Evolutionary conservation across 2,888 invertebrate species (phyloP), one percentile per base, ranked within the genome.

Genomic region (Sesia bembeciformis): DNA sequence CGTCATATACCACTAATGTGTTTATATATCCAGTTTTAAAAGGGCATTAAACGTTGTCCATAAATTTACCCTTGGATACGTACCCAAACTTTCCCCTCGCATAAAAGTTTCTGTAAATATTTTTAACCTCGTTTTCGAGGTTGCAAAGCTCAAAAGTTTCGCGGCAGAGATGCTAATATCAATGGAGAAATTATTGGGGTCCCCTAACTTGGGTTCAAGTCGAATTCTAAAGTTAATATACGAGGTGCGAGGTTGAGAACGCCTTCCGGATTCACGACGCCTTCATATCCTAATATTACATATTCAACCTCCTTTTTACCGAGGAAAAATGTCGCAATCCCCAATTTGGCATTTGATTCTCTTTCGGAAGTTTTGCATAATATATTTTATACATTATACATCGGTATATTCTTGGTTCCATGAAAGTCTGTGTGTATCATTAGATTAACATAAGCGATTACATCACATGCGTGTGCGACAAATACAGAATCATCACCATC

Each of bases 71-170:
- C 46, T n/a, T n/a, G 46, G 23, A 46, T 46, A 46, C n/a, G 46
- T 46, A 8, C 23, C 46, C 3, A 46, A 46, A 46, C 46, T 46
- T 23, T 7, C 3, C 50, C 50, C 39, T 50, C 50, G 50, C 50
- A 39, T 39, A 50, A 50, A 50, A 50, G 39, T 50, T 63, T 64
- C 64, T 60, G 55, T 59, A 58, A 64, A 56, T 56, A 60, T 63
- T 60, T 58, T 58, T 50, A 50, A 50, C 59, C 56, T 57, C 58
- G 52, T 56, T 56, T 60, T 60, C 59, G 59, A 60, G 63, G 62
- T 59, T 58, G 54, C 57, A 52, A 58, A 54, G 54, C 59, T 58
- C 57, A 62, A 64, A 58, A 61, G 59, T 56, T 57, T 58, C 57
- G 39, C 40, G 6, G 8, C 38, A 39, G 39, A 50, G 40, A 40